Percentiles rank a stretch among this genome's conserved stretches.
phyloP scores from a whole-genome alignment of 1,140 invertebrate species.

The Drosophila cardini region DNA sequence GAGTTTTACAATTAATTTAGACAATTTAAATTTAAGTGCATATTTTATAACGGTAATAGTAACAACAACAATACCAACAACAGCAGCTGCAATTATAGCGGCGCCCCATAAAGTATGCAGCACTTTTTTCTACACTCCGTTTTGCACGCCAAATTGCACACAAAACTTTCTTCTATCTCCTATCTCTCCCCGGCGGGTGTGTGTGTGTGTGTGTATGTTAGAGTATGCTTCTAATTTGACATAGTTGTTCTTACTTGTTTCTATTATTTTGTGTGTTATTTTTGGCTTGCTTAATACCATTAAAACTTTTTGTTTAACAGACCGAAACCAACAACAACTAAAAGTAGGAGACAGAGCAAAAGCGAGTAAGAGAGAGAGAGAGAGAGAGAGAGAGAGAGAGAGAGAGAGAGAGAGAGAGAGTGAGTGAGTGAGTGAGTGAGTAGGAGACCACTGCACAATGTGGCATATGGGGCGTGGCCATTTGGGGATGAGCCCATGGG shows the following conservation, averaged over 20 bases:
- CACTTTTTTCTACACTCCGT: slow-evolving; percentile 43
- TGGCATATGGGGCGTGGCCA: background rate
- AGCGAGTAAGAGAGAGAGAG: slow-evolving; percentile 6
- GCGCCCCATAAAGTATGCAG: slow-evolving; percentile 49
- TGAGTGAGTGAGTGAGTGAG: slow-evolving; percentile 5
- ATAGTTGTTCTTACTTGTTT: slow-evolving; percentile 25
- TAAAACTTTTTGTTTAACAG: slow-evolving; percentile 80
- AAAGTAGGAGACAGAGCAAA: background rate
- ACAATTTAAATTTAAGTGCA: slow-evolving; percentile 72
- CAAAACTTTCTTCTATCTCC: no score
- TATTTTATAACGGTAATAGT: slow-evolving; percentile 47
- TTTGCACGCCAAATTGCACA: slow-evolving; percentile 41
- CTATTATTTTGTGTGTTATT: slow-evolving; percentile 73
- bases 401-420: slow-evolving; percentile 19
- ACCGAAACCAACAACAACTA: slow-evolving; percentile 52
- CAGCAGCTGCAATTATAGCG: slow-evolving; percentile 44
- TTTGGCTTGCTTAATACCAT: slow-evolving; percentile 79
- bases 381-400: background rate
- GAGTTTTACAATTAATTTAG: slow-evolving; percentile 69
- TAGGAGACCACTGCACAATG: slow-evolving; percentile 23
- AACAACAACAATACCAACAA: slow-evolving; percentile 6
- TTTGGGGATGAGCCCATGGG: slow-evolving; percentile 24
- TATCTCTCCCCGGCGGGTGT: background rate
- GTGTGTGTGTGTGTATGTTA: slow-evolving; percentile 26
- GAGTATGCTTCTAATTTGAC: slow-evolving; percentile 36